Evolutionary conservation across 2,113 vertebrate genomes (phyloP).

Genomic region (Dipodomys stephensi): DNA sequence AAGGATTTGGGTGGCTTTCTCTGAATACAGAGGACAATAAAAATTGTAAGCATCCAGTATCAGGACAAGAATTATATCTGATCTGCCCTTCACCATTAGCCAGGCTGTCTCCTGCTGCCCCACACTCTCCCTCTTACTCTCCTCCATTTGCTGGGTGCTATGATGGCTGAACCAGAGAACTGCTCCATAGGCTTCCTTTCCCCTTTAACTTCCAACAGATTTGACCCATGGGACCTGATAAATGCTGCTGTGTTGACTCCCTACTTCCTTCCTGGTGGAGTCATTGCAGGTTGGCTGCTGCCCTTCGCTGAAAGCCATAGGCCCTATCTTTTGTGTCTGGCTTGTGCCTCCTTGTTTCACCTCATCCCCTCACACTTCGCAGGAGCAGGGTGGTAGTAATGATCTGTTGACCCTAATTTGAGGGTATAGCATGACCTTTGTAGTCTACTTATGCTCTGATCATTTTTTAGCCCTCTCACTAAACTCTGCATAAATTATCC

Average conservation of each 20-base stretch:
- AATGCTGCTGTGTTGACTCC: not conserved
- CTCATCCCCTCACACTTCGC: not conserved
- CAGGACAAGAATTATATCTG: too few relatives aligned
- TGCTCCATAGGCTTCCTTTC: not conserved
- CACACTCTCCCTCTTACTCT: rapidly evolving
- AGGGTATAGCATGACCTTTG: too few relatives aligned
- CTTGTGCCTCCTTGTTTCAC: not conserved
- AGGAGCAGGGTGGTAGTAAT: not conserved
- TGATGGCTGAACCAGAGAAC: not conserved
- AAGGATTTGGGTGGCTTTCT: not conserved
- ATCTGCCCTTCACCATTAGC: not conserved
- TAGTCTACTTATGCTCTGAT: not conserved
- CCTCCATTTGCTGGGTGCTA: not conserved
- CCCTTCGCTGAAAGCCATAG: not conserved
- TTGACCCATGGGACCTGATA: not conserved
- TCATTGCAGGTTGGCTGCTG: not conserved
- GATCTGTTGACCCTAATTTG: not conserved
- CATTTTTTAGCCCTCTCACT: not conserved
- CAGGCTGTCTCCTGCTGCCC: not conserved
- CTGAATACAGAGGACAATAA: not conserved
- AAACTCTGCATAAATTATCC: conserved; percentile 11
- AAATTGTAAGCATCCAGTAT: not conserved
- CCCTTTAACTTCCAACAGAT: not conserved
- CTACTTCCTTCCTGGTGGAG: not conserved
- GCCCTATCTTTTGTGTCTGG: not conserved